These are phyloP conservation scores for Pedionomus torquatus DNA, from an alignment of 2,113 vertebrate genomes.

Conservation along the genomic window DNA sequence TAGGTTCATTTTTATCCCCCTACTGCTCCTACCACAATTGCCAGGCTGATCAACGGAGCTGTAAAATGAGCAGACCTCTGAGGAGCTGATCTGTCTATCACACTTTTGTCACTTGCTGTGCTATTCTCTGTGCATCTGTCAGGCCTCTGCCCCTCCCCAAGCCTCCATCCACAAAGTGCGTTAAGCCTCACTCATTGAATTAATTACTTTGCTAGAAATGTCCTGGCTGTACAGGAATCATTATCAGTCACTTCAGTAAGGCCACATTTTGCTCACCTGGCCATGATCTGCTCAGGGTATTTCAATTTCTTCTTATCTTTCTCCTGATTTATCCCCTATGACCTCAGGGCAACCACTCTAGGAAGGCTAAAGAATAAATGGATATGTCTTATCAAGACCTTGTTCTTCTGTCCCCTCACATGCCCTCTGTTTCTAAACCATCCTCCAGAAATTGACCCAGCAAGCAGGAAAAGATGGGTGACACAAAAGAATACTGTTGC, in stretches of 20 bases:
- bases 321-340: background rate
- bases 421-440: background rate
- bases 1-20: conserved; percentile 7
- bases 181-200: background rate
- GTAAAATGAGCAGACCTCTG: background rate
- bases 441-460: background rate
- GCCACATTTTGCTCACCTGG: background rate
- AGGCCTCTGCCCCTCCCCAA: background rate
- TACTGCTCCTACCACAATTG: background rate
- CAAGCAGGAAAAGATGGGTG: background rate
- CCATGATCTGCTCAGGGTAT: background rate
- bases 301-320: background rate
- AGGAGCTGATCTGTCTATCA: conserved; percentile 22
- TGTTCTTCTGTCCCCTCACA: background rate
- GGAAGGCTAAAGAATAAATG: background rate
- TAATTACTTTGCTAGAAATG: background rate
- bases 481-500: background rate
- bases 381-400: background rate
- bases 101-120: background rate
- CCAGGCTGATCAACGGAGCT: background rate
- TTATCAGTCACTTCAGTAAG: background rate
- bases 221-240: background rate
- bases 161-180: background rate
- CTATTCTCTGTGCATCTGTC: background rate
- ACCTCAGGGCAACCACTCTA: background rate